Conservation (phyloP, 1,140 invertebrate genomes). For the Brachionus sp. region DNA sequence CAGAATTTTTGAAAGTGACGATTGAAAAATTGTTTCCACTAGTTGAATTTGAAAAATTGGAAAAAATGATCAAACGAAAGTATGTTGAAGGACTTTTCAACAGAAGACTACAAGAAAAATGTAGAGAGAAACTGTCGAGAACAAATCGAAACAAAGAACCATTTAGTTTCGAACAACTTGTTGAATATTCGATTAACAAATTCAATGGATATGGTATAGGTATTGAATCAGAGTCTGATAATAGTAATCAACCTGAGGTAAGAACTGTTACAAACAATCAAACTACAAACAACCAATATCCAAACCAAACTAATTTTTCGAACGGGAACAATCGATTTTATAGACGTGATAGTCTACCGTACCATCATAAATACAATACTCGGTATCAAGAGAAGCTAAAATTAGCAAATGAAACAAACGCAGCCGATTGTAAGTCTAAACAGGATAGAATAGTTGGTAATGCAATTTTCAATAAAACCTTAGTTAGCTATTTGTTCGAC, state of each 20-base stretch:
- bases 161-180: slow-evolving; percentile 1
- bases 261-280: not conserved
- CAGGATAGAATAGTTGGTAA: not conserved
- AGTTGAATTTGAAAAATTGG: slow-evolving; percentile 18
- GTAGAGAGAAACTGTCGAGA: not conserved
- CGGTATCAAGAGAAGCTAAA: not conserved
- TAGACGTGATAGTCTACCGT: not conserved
- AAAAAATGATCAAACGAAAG: slow-evolving; percentile 21
- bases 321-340: not conserved
- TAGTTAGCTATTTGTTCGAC: not conserved
- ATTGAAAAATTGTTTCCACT: not conserved
- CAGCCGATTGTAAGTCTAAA: not conserved
- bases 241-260: not conserved
- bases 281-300: not conserved
- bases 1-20: not conserved
- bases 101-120: slow-evolving; percentile 1
- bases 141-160: slow-evolving; percentile 10
- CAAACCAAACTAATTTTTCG: not conserved
- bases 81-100: slow-evolving; percentile 17
- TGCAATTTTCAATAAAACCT: slow-evolving; percentile 13
- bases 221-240: not conserved
- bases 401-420: not conserved
- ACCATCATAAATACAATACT: slow-evolving; percentile 13
- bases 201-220: not conserved
- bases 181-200: not conserved